Percentiles rank a stretch among this genome's conserved stretches.
phyloP scores from a whole-genome alignment of 2,797 vertebrate species.

The Lepidocolaptes lacrymiger region DNA sequence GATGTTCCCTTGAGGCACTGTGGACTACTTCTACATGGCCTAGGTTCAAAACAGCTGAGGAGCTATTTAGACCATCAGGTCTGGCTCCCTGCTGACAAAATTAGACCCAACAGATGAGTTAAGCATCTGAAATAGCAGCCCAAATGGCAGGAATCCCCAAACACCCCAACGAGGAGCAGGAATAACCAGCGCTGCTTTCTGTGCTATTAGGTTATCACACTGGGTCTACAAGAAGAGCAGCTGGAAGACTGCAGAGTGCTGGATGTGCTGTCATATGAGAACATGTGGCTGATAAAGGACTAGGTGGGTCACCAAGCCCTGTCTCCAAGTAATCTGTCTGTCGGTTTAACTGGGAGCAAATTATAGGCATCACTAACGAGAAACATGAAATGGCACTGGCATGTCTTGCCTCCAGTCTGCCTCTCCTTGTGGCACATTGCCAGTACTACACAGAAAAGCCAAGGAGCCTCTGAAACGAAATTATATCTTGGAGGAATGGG shows the following conservation, averaged over 20 bases:
- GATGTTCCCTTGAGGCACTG: background rate
- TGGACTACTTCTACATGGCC: background rate
- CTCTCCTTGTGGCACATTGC: background rate
- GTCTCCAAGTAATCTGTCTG: constrained; percentile 27
- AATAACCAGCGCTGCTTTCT: background rate
- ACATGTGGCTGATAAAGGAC: background rate
- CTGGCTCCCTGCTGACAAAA: background rate
- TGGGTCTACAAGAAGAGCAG: background rate
- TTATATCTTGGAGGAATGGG: background rate
- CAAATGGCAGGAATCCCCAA: background rate
- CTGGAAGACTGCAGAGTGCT: background rate
- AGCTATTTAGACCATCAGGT: background rate
- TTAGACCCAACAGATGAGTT: background rate
- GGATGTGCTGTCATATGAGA: background rate
- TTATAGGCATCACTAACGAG: constrained; percentile 19
- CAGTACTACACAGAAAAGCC: background rate
- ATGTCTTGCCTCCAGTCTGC: constrained; percentile 20
- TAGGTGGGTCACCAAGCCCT: background rate
- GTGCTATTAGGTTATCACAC: background rate
- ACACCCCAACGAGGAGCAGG: background rate
- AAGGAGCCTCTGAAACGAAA: constrained; percentile 21
- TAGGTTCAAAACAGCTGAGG: background rate
- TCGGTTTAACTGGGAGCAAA: constrained; percentile 23
- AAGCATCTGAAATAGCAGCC: background rate
- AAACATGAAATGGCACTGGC: background rate